Conservation (phyloP, 2,113 vertebrate species). For the Apodemus speciosus region DNA sequence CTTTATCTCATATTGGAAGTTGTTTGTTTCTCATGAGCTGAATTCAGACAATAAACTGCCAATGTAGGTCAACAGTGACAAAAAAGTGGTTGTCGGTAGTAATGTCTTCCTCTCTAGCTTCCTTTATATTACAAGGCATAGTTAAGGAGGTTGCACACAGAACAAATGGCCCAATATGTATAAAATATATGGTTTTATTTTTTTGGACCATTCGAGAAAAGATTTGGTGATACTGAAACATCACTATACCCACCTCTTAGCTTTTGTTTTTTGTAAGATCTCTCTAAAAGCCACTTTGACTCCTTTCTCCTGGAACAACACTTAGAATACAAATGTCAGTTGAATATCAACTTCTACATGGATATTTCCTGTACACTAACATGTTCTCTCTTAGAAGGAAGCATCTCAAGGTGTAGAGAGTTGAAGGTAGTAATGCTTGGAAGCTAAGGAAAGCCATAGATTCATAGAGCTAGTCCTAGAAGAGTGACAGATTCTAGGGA, state of each 20-base stretch:
- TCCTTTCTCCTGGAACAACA: not conserved
- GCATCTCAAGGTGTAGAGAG: not conserved
- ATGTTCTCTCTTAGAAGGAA: not conserved
- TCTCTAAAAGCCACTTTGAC: not conserved
- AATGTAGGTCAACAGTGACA: not conserved
- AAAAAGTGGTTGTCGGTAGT: not conserved
- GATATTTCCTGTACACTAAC: not conserved
- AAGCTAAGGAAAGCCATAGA: not conserved
- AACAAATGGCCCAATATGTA: not conserved
- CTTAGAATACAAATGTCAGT: not conserved
- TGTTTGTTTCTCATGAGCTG: not conserved
- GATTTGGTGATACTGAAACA: not conserved
- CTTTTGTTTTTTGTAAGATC: not conserved
- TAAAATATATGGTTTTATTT: not conserved
- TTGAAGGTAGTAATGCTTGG: not conserved
- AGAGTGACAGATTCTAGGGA: not conserved
- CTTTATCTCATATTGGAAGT: not conserved
- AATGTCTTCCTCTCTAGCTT: not conserved
- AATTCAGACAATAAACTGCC: not conserved
- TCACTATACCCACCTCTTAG: not conserved
- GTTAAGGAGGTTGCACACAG: not conserved
- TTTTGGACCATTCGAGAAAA: not conserved
- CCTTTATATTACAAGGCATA: not conserved
- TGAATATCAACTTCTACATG: not conserved
- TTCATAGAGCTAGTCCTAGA: not conserved